Evolutionary conservation across 2,797 vertebrate species (phyloP), one percentile per base, ranked within the genome.

Genomic region (Muscicapa striata): DNA sequence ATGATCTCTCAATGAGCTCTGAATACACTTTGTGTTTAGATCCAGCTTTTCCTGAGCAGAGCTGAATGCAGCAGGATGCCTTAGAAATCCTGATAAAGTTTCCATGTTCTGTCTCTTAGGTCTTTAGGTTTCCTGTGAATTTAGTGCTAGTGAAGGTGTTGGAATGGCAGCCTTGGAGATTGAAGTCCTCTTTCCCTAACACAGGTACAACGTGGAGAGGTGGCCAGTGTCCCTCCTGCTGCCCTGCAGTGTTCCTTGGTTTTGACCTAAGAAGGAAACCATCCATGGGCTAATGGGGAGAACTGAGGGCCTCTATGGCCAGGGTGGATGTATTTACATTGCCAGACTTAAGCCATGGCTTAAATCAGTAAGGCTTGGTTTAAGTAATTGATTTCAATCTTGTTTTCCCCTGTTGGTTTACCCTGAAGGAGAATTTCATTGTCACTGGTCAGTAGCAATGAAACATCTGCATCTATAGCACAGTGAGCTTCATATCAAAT

Each of bases 141-240:
- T 93, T 95, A 97, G 94, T 94, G 91, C 94, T 97, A 96, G 95
- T 95, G 89, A 49, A 97, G 95, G 91, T 95, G 84, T 75, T 95
- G 94, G 93, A 95, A 92, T 94, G 93, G 92, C 96, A 95, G 70
- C 87, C 92, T 93, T 93, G 95, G 94, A 95, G 93, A 89, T 91
- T 95, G 94, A 97, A 97, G 90, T 86, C 93, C 69, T 95, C 87
- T 96, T 95, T 96, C 73, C 92, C 82, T 90, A 88, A 72, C 38
- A 87, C 87, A 96, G 94, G 94, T 96, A 94, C 92, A 94, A 41
- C 0, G 0, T 95, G 94, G 84, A 95, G 63, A 95, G 88, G 76
- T 85, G 82, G 29, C 90, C 76, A 72, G 29, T 40, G 90, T 90
- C 59, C 82, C 73, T 86, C 36, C 66, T 69, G 84, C 92, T 93